Percentiles rank a stretch among this genome's conserved stretches.
Conservation (phyloP, 1,140 invertebrate genomes). For the Drosophila nasuta region DNA sequence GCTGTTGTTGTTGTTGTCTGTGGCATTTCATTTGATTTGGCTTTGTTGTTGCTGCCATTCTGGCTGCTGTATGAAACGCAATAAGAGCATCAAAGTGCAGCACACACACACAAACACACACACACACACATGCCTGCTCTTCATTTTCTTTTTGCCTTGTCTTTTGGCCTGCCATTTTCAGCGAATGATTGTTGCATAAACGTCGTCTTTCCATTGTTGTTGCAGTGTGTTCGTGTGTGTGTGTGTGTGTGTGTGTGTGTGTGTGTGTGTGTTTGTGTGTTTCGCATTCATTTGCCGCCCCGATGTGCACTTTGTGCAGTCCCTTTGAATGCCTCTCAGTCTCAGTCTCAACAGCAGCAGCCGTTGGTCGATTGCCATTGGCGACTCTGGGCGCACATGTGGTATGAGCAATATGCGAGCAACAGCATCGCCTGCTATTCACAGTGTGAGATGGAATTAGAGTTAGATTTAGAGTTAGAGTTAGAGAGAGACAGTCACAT, state of each 20-base stretch:
- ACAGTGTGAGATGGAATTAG: not conserved
- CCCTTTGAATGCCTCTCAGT: slow-evolving; percentile 44
- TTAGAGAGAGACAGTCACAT: too few species aligned
- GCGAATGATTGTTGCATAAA: slow-evolving; percentile 83
- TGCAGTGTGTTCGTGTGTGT: slow-evolving; percentile 48
- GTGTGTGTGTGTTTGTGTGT: too few species aligned
- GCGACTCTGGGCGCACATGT: slow-evolving; percentile 52
- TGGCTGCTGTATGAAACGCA: slow-evolving; percentile 53
- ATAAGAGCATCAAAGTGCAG: slow-evolving; percentile 81
- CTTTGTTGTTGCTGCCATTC: slow-evolving; percentile 41
- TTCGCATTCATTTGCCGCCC: slow-evolving; percentile 48
- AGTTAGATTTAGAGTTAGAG: too few species aligned
- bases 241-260: slow-evolving; percentile 13
- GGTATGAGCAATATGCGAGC: slow-evolving; percentile 39
- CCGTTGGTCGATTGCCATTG: slow-evolving; percentile 68
- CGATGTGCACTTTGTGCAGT: slow-evolving; percentile 67
- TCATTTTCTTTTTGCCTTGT: slow-evolving; percentile 56
- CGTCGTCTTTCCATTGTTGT: slow-evolving; percentile 77
- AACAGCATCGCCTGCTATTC: not conserved
- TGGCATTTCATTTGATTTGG: slow-evolving; percentile 81
- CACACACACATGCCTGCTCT: slow-evolving; percentile 48
- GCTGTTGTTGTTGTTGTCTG: slow-evolving; percentile 61
- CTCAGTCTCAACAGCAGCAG: slow-evolving; percentile 8
- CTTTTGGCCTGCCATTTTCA: slow-evolving; percentile 65
- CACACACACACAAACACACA: slow-evolving; percentile 45